Evolutionary conservation across 35 echinoderm and acorn worm species (phyloP).

Genomic region (Heliocidaris erythrogramma): DNA sequence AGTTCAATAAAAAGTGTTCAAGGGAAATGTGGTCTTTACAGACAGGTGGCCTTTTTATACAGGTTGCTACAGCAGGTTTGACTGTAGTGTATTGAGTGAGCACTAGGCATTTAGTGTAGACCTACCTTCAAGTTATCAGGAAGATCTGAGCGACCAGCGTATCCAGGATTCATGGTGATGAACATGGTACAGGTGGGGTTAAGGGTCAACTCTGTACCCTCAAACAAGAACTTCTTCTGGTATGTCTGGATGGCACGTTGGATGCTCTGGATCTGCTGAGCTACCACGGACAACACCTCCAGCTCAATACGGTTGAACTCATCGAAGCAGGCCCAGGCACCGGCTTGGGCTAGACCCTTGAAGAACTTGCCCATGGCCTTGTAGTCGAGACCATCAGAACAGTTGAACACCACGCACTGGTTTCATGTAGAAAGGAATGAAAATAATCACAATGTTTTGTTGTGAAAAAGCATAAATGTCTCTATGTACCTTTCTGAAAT

Average conservation of each 20-base stretch:
- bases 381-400: constrained; percentile 96
- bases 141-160: constrained; percentile 90
- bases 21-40: too few species aligned
- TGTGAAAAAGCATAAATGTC: neutral
- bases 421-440: neutral
- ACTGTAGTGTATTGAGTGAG: too few species aligned
- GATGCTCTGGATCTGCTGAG: constrained; percentile 97
- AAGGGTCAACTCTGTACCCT: constrained; percentile 92
- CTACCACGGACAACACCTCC: constrained; percentile 93
- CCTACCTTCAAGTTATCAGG: constrained; percentile 90
- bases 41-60: too few species aligned
- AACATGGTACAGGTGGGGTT: constrained; percentile 98
- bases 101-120: too few species aligned
- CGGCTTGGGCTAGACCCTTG: constrained; percentile 93
- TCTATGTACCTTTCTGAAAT: neutral
- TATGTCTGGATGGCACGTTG: constrained; percentile 83
- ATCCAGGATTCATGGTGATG: constrained; percentile 98
- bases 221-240: constrained; percentile 92
- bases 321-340: constrained; percentile 97
- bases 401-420: constrained; percentile 99
- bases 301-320: constrained; percentile 99
- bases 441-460: neutral
- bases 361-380: constrained; percentile 99
- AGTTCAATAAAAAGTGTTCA: too few species aligned
- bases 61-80: too few species aligned